phyloP scores from a whole-genome alignment of 2,113 vertebrate genomes.

The Tor tambroides region DNA sequence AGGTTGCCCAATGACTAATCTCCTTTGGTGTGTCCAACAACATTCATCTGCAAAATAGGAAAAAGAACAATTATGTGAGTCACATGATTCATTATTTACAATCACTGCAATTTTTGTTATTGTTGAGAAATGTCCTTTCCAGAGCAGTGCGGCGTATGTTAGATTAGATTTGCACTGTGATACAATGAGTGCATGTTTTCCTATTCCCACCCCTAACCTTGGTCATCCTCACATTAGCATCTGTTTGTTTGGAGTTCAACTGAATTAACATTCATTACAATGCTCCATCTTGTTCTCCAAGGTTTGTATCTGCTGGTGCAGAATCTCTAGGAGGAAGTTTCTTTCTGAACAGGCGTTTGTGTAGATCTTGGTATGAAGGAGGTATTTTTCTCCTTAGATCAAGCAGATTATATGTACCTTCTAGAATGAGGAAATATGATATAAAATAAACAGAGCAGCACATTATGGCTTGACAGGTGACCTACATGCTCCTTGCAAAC shows the following conservation, averaged over 20 bases:
- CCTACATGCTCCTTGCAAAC: not conserved
- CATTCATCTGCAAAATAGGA: conserved; percentile 58
- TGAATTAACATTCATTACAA: conserved; percentile 2
- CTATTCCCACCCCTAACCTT: not conserved
- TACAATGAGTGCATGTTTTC: conserved; percentile 9
- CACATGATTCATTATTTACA: not conserved
- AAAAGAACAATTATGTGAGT: conserved; percentile 17
- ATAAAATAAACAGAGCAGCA: not conserved
- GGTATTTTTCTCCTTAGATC: not conserved
- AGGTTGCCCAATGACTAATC: conserved; percentile 30
- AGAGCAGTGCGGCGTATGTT: not conserved
- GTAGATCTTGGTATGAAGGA: not conserved
- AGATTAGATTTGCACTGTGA: conserved; percentile 1
- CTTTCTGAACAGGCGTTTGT: not conserved
- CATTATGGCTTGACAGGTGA: not conserved
- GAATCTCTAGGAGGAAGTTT: not conserved
- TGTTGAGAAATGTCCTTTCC: not conserved
- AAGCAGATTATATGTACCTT: not conserved
- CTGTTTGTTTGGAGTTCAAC: conserved; percentile 22
- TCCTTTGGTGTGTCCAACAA: conserved; percentile 34
- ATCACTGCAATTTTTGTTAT: not conserved
- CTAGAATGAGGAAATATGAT: not conserved
- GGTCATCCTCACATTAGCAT: conserved; percentile 7
- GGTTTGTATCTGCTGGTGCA: not conserved
- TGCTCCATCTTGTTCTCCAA: not conserved